Evolutionary conservation across 2,797 vertebrate genomes (phyloP).

Genomic region (Aulostomus chinensis): DNA sequence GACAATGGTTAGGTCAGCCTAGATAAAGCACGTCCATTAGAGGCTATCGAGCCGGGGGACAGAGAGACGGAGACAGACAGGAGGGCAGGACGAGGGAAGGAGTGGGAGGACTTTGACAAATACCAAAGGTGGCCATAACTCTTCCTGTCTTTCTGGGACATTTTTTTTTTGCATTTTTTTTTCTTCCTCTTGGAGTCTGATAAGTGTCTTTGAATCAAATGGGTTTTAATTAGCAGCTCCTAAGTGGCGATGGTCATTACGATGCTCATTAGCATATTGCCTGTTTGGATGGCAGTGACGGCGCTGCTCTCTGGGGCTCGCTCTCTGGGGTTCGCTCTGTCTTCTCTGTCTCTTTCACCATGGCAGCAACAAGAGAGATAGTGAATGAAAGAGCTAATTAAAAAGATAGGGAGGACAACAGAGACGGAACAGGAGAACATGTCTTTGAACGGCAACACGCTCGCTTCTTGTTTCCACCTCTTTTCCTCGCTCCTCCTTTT

Average conservation of each 20-base stretch:
- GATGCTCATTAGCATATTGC: constrained; percentile 75
- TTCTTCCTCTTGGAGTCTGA: constrained; percentile 33
- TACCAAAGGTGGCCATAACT: constrained; percentile 75
- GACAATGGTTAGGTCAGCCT: constrained; percentile 84
- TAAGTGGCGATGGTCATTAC: constrained; percentile 72
- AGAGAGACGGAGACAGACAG: constrained; percentile 67
- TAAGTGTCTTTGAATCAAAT: constrained; percentile 76
- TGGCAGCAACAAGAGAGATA: neutral
- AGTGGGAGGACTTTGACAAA: constrained; percentile 62
- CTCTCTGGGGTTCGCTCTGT: constrained; percentile 49
- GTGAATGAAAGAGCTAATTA: neutral
- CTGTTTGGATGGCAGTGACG: constrained; percentile 43
- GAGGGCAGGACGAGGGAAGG: constrained; percentile 46
- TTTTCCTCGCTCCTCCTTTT: neutral
- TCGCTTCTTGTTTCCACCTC: constrained; percentile 1
- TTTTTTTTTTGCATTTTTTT: constrained; percentile 55
- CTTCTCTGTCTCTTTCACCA: constrained; percentile 21
- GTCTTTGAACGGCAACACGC: neutral
- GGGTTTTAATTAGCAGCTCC: constrained; percentile 77
- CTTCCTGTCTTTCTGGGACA: constrained; percentile 67
- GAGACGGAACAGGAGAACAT: neutral
- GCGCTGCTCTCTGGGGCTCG: constrained; percentile 43
- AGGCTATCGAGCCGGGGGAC: constrained; percentile 67
- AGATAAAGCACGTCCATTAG: constrained; percentile 87
- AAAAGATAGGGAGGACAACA: neutral